Conservation (phyloP, 2,113 vertebrate genomes). For the Xyrauchen texanus region DNA sequence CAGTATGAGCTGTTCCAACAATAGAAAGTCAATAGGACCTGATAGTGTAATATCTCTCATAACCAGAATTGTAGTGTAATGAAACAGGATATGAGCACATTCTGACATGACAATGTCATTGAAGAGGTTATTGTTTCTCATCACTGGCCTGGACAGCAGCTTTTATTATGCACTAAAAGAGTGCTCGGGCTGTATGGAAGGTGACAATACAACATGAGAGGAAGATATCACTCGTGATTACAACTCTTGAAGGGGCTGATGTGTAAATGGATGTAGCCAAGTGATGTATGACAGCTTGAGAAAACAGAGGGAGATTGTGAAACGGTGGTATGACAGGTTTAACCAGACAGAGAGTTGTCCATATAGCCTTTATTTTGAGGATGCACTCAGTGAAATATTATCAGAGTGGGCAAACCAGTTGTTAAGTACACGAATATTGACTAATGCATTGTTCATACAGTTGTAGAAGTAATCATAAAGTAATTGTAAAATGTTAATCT, state of each 20-base stretch:
- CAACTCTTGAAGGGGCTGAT: conserved; percentile 2
- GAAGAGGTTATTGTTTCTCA: conserved; percentile 26
- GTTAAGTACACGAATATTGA: too few relatives aligned
- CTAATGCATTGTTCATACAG: too few relatives aligned
- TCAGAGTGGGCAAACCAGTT: conserved; percentile 21
- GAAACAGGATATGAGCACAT: conserved; percentile 42
- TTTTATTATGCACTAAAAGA: not conserved
- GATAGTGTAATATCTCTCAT: conserved; percentile 33
- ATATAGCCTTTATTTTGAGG: conserved; percentile 15
- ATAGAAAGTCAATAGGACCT: conserved; percentile 44
- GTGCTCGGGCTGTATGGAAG: not conserved
- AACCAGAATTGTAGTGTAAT: conserved; percentile 32
- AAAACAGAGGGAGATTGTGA: conserved; percentile 6
- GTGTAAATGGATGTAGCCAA: conserved; percentile 41
- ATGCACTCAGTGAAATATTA: conserved; percentile 6
- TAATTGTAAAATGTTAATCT: too few relatives aligned
- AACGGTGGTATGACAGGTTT: not conserved
- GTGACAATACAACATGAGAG: not conserved
- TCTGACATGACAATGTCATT: conserved; percentile 27
- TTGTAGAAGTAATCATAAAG: too few relatives aligned
- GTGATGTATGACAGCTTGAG: conserved; percentile 2
- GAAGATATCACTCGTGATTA: conserved; percentile 28
- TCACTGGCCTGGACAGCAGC: not conserved
- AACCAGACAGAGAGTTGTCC: not conserved
- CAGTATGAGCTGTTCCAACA: conserved; percentile 5